Conservation (phyloP, 2,113 vertebrate species). For the Hippocampus barbouri region DNA sequence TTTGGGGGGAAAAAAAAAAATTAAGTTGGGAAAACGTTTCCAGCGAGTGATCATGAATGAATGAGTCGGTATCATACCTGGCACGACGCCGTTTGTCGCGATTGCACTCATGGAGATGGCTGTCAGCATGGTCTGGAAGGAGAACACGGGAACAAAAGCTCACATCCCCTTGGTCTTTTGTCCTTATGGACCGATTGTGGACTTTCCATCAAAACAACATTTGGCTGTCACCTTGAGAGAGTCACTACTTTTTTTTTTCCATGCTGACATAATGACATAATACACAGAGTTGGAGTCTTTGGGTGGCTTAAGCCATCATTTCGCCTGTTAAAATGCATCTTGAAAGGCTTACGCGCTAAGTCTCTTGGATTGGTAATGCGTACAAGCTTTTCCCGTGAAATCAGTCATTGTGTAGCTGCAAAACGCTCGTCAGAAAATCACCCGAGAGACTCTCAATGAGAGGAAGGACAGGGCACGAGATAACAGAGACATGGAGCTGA, state of each 20-base stretch:
- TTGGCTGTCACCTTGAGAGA: background rate
- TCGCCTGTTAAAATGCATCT: constrained; percentile 30
- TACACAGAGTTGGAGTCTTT: background rate
- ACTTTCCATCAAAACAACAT: background rate
- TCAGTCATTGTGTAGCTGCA: constrained; percentile 26
- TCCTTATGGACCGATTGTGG: no score
- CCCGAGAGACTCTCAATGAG: background rate
- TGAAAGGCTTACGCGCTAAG: constrained; percentile 28
- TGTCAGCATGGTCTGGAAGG: constrained; percentile 87
- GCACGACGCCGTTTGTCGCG: constrained; percentile 94
- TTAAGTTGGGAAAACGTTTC: background rate
- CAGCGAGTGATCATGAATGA: background rate
- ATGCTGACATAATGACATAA: background rate
- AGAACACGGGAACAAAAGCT: background rate
- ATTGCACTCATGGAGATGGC: constrained; percentile 98
- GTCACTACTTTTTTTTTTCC: background rate
- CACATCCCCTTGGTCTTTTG: no score
- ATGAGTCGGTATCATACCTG: constrained; percentile 71
- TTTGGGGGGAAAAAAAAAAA: constrained; percentile 20
- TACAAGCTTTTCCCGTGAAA: constrained; percentile 42
- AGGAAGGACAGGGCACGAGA: constrained; percentile 19
- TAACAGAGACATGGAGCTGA: constrained; percentile 2
- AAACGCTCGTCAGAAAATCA: background rate
- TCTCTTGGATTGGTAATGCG: constrained; percentile 40
- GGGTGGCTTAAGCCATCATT: constrained; percentile 11